phyloP scores from a whole-genome alignment of 2,797 vertebrate genomes.

The Pempheris klunzingeri region DNA sequence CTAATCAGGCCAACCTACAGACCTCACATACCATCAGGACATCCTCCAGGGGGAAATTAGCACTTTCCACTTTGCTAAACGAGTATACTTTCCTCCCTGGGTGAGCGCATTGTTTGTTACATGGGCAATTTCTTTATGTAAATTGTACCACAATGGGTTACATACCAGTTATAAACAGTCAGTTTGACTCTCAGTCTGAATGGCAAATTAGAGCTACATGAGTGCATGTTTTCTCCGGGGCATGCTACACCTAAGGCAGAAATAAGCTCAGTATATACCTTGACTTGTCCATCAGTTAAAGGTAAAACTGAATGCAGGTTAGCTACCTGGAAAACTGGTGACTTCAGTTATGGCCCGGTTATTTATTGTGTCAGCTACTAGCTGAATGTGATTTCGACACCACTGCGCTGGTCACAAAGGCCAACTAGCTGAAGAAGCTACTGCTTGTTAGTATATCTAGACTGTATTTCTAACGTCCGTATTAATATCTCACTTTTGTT shows the following conservation, averaged over 20 bases:
- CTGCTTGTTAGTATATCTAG: neutral
- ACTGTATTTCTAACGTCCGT: neutral
- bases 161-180: constrained; percentile 66
- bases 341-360: neutral
- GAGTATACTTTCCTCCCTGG: constrained; percentile 71
- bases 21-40: constrained; percentile 78
- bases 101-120: constrained; percentile 73
- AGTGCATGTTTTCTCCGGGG: constrained; percentile 47
- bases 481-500: neutral
- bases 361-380: neutral
- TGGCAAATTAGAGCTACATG: constrained; percentile 52
- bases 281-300: constrained; percentile 38
- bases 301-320: neutral
- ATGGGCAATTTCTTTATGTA: constrained; percentile 77
- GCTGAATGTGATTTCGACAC: neutral
- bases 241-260: constrained; percentile 7
- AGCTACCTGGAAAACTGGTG: neutral
- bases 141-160: constrained; percentile 59
- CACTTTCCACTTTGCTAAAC: constrained; percentile 76
- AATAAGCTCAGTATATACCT: constrained; percentile 16
- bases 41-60: constrained; percentile 79
- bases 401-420: neutral
- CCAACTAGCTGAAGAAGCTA: neutral
- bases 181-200: constrained; percentile 49
- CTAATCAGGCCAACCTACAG: constrained; percentile 82